Evolutionary conservation across 2,113 vertebrate genomes (phyloP).

Genomic region (Macroglossus sobrinus): DNA sequence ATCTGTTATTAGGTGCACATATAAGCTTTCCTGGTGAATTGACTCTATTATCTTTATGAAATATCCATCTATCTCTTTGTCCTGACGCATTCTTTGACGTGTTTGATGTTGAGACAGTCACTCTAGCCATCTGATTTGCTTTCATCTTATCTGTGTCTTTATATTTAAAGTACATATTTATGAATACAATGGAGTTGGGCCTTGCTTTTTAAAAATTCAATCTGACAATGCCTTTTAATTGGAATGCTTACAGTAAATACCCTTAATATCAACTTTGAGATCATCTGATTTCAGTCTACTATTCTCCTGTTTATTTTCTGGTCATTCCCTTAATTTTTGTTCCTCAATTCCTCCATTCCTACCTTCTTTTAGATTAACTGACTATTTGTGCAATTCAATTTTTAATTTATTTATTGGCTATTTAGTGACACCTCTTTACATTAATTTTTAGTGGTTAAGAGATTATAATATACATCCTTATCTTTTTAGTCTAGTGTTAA

Average conservation of each 20-base stretch:
- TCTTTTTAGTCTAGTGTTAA: not conserved
- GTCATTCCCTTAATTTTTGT: not conserved
- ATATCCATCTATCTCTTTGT: not conserved
- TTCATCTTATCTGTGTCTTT: not conserved
- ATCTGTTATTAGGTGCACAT: not conserved
- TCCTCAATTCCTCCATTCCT: not conserved
- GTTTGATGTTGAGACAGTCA: not conserved
- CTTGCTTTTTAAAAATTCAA: not conserved
- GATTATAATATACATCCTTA: not conserved
- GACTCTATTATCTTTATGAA: not conserved
- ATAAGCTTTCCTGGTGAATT: not conserved
- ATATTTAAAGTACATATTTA: not conserved
- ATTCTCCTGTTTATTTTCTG: not conserved
- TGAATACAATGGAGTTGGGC: not conserved
- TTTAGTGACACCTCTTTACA: not conserved
- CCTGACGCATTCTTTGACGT: not conserved
- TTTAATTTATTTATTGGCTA: not conserved
- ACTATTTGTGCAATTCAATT: not conserved
- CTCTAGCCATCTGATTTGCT: not conserved
- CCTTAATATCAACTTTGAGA: not conserved
- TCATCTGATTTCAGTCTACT: not conserved
- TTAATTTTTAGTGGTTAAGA: not conserved
- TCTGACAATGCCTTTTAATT: not conserved
- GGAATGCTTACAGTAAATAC: not conserved
- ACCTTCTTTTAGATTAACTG: not conserved